phyloP scores from a whole-genome alignment of 1,140 invertebrate genomes.

The Notospermus geniculatus region DNA sequence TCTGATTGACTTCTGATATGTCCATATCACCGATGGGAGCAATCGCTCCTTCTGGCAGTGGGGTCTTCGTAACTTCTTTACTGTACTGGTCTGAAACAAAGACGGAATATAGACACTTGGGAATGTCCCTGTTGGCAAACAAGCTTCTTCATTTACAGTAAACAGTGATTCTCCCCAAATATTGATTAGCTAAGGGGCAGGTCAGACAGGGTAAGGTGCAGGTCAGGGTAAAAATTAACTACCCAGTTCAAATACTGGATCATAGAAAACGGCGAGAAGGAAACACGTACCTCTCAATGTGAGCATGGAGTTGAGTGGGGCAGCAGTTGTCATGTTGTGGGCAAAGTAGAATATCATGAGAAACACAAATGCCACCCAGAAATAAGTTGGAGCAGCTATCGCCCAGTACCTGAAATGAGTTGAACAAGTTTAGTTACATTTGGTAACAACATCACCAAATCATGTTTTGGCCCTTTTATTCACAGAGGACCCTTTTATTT shows the following conservation, averaged over 20 bases:
- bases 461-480: too few species aligned
- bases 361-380: slow-evolving; percentile 68
- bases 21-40: slow-evolving; percentile 64
- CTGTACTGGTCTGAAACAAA: background rate
- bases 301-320: slow-evolving; percentile 66
- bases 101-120: background rate
- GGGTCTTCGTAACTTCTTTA: slow-evolving; percentile 14
- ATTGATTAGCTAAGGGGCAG: slow-evolving; percentile 20
- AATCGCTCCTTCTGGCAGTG: slow-evolving; percentile 50
- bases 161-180: background rate
- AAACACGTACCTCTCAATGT: slow-evolving; percentile 73
- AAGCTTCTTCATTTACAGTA: background rate
- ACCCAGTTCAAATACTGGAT: too few species aligned
- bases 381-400: slow-evolving; percentile 76
- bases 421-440: too few species aligned
- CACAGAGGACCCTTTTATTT: too few species aligned
- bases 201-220: too few species aligned
- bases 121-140: background rate
- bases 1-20: slow-evolving; percentile 61
- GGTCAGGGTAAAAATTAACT: too few species aligned
- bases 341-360: slow-evolving; percentile 83
- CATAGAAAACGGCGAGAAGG: too few species aligned
- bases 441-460: too few species aligned
- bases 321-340: slow-evolving; percentile 74
- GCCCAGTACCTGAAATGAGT: slow-evolving; percentile 70